These are phyloP conservation scores for Tragelaphus imberbis DNA, from an alignment of 2,113 vertebrate genomes.

Conservation along the genomic window DNA sequence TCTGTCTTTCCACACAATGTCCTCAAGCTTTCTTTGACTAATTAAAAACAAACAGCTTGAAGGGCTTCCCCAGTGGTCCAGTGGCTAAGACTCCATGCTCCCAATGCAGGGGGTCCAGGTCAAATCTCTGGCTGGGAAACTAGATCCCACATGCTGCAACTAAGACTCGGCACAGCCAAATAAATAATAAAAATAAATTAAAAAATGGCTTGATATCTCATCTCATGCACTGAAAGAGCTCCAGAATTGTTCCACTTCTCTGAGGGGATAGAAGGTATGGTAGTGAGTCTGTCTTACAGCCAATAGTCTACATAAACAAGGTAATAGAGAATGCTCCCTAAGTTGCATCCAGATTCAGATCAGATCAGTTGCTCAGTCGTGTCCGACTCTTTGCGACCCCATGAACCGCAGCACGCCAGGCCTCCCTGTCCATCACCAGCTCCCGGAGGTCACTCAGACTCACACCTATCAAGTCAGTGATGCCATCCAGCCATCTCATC, in stretches of 20 bases:
- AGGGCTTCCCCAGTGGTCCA: neutral
- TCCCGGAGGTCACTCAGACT: too few relatives aligned
- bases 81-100: neutral
- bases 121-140: neutral
- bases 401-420: too few relatives aligned
- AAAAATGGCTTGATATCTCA: neutral
- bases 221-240: neutral
- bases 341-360: neutral
- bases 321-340: too few relatives aligned
- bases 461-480: too few relatives aligned
- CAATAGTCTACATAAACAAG: fast-evolving
- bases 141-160: neutral
- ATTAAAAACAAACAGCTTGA: neutral
- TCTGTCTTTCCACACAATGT: neutral
- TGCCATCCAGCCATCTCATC: too few relatives aligned
- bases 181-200: neutral
- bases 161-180: neutral
- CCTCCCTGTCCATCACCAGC: too few relatives aligned
- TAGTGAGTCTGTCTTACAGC: neutral
- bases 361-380: too few relatives aligned
- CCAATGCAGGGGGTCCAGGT: neutral
- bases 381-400: too few relatives aligned
- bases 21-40: neutral
- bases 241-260: neutral
- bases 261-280: neutral